phyloP scores from a whole-genome alignment of 2,797 vertebrate species.

The Sparus aurata region DNA sequence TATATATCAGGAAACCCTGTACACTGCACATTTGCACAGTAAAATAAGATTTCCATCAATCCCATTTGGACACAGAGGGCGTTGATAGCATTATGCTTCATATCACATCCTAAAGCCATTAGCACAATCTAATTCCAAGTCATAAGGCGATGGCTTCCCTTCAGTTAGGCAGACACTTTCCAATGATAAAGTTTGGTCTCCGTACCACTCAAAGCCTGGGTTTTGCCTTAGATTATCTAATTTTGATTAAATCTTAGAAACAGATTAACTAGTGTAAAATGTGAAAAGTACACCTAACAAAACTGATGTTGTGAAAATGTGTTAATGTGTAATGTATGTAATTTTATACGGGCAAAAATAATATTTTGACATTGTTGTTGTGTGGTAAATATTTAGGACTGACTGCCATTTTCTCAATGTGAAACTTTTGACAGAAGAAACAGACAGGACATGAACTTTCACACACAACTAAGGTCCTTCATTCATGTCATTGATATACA shows the following conservation, averaged over 20 bases:
- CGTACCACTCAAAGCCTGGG: constrained; percentile 35
- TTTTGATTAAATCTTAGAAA: not conserved
- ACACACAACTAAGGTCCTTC: not conserved
- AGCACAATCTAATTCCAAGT: constrained; percentile 53
- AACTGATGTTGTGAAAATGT: no score
- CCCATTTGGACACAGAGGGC: constrained; percentile 19
- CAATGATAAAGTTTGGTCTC: constrained; percentile 18
- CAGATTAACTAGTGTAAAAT: not conserved
- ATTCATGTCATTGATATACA: not conserved
- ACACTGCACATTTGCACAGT: no score
- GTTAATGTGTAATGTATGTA: not conserved
- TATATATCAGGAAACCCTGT: no score
- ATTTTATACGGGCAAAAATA: not conserved
- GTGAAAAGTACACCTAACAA: not conserved
- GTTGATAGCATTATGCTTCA: constrained; percentile 1
- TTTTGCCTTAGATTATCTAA: not conserved
- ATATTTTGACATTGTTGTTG: not conserved
- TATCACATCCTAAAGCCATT: constrained; percentile 45
- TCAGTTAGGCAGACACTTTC: constrained; percentile 15
- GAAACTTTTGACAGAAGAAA: not conserved
- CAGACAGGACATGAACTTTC: not conserved
- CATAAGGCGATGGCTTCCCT: constrained; percentile 11
- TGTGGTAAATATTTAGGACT: not conserved
- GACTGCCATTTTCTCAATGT: not conserved
- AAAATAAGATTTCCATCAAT: constrained; percentile 24